Base-by-base conservation (phyloP, 2,797 vertebrate species). In the Cichlasoma orientale region DNA sequence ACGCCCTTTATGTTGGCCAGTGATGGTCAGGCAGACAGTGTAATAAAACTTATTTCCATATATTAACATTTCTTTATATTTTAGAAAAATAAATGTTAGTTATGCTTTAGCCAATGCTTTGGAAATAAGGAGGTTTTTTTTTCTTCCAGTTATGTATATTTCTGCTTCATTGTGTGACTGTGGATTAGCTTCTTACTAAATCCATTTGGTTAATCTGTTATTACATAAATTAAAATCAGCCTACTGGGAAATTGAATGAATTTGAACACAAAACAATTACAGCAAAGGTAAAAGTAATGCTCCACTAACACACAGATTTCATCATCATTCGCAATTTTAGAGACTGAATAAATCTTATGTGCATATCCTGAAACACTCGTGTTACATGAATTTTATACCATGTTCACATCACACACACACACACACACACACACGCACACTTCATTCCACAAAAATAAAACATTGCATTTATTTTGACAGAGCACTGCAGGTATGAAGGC, bases 241-340 rank as follows among this genome's bases (percentile, higher is more conserved):
- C 82, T 41, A 33, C 23, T 73, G 82, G 76, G 77, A 87, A 74
- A 82, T 71, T 33, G 66, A 82, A 89, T 84, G 74, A 87, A 71
- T 80, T 16, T 56, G 63, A 88, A 79, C 27, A 78, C 47, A 56
- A 55, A 69, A 38, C 44, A 41, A 59, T 85, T 84, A 85, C 74
- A 82, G 74, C 14, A 2, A 74, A 82, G 80, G 82, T 85, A 77
- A 79, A 86, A 82, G 70, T 59, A 44, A 41, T 73, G 54, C 66
- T 61, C 61, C 70, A 23, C 23, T 16, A 16, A 36, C 80, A 75
- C 75, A 68, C 25, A 55, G 73, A 56, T 63, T 86, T 84, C 27
- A 72, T 81, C 59, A 72, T 79, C 68, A 57, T 77, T 80, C 59
- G 23, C 33, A 53, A 16, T 78, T 84, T 61, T 50, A 50, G 33